A percentile compares a stretch with the other conserved stretches of the same genome.
Evolutionary conservation across 1,140 invertebrate species (phyloP).

Genomic region (Pomacea maculata): DNA sequence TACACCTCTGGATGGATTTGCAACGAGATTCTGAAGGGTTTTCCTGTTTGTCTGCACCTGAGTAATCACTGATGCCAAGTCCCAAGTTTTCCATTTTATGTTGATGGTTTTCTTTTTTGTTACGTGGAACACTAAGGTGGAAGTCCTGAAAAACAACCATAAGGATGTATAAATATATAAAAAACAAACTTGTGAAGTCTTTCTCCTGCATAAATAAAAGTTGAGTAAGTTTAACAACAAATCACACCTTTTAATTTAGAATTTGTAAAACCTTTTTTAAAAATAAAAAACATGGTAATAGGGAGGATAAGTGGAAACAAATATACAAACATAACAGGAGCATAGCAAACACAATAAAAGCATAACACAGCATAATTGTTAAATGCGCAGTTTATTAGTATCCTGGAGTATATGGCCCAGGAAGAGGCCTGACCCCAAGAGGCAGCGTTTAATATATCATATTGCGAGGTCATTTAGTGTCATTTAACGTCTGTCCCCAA

Average conservation of each 20-base stretch:
- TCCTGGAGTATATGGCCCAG: too few relatives aligned
- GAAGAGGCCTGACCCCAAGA: too few relatives aligned
- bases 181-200: not conserved
- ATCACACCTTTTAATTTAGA: not conserved
- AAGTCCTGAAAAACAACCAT: constrained; percentile 83
- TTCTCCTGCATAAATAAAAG: not conserved
- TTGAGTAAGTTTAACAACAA: not conserved
- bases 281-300: not conserved
- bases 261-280: not conserved
- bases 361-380: too few relatives aligned
- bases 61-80: constrained; percentile 92
- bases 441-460: too few relatives aligned
- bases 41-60: constrained; percentile 77
- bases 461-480: too few relatives aligned
- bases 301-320: too few relatives aligned
- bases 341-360: too few relatives aligned
- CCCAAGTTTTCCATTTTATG: constrained; percentile 98
- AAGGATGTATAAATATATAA: constrained; percentile 12
- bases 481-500: too few relatives aligned
- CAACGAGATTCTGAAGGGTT: constrained; percentile 84
- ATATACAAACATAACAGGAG: too few relatives aligned
- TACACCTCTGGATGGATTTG: constrained; percentile 95
- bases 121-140: constrained; percentile 95
- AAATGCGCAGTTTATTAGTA: too few relatives aligned
- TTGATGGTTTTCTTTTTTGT: constrained; percentile 92